These are phyloP conservation scores for Poecilia wingei DNA, from an alignment of 2,797 vertebrate genomes.

Conservation along the genomic window DNA sequence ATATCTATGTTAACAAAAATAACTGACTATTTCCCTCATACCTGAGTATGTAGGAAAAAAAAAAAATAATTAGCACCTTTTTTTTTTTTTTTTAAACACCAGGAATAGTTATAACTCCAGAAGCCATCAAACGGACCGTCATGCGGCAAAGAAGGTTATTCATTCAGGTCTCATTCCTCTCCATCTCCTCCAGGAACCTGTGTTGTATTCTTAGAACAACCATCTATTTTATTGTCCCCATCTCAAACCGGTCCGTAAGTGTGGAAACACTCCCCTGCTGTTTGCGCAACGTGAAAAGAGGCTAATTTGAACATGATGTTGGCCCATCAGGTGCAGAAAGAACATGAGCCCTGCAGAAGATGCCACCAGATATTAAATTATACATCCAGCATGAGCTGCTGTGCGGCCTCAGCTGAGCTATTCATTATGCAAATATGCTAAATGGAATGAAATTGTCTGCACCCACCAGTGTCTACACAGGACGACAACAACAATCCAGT, in stretches of 20 bases:
- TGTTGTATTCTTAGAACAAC: not conserved
- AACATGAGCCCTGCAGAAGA: conserved; percentile 48
- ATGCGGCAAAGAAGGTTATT: not conserved
- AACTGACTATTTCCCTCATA: not conserved
- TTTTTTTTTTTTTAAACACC: not conserved
- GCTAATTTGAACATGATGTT: conserved; percentile 66
- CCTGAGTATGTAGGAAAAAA: not conserved
- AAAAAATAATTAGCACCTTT: not conserved
- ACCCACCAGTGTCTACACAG: conserved; percentile 34
- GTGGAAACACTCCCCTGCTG: conserved; percentile 25
- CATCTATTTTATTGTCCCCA: conserved; percentile 3
- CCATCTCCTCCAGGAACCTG: not conserved
- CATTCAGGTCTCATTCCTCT: not conserved
- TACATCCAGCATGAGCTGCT: conserved; percentile 41
- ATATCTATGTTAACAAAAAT: not conserved
- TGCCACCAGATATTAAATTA: conserved; percentile 59
- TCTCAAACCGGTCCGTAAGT: conserved; percentile 1
- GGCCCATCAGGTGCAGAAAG: conserved; percentile 45
- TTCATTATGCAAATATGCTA: conserved; percentile 70
- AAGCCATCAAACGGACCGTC: no score
- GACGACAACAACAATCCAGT: conserved; percentile 4
- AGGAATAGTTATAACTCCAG: not conserved
- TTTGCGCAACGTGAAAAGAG: conserved; percentile 48
- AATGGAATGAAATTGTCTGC: conserved; percentile 59
- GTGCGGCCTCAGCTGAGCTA: conserved; percentile 55